Conservation (phyloP, 2,113 vertebrate genomes). For the Gavialis gangeticus region DNA sequence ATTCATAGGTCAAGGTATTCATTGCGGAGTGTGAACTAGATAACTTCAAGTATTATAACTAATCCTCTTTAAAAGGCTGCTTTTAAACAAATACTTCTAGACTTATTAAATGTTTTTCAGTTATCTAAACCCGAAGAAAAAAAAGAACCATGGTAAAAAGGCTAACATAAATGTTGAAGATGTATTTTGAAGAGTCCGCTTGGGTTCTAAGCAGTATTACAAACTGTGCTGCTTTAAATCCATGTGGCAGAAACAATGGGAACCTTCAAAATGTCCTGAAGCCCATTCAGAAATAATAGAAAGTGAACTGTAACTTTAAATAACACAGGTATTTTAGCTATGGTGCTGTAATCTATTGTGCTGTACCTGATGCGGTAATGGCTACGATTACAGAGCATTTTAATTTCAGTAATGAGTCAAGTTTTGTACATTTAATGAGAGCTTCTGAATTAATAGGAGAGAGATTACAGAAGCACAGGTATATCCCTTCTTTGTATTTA, state of each 20-base stretch:
- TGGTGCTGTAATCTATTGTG: not conserved
- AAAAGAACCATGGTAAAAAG: not conserved
- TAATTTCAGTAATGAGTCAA: slow-evolving; percentile 66
- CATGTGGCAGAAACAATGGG: fast-evolving
- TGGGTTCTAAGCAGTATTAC: fast-evolving
- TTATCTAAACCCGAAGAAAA: not conserved
- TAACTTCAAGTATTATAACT: fast-evolving
- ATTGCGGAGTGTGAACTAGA: not conserved
- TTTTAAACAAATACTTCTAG: fast-evolving
- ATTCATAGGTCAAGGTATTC: fast-evolving
- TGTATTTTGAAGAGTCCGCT: fast-evolving
- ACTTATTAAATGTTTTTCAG: no score
- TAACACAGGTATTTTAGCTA: not conserved
- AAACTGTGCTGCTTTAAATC: fast-evolving
- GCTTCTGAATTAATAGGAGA: not conserved
- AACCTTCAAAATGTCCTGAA: not conserved
- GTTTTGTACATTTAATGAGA: not conserved
- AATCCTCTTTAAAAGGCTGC: fast-evolving
- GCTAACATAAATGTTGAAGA: not conserved
- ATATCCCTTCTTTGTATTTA: not conserved
- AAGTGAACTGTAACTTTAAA: slow-evolving; percentile 6
- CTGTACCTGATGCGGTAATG: slow-evolving; percentile 67
- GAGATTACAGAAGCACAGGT: not conserved
- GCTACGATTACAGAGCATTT: slow-evolving; percentile 42
- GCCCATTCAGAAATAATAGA: not conserved